phyloP scores from a whole-genome alignment of 2,888 invertebrate species.

The Copidosoma aretas region DNA sequence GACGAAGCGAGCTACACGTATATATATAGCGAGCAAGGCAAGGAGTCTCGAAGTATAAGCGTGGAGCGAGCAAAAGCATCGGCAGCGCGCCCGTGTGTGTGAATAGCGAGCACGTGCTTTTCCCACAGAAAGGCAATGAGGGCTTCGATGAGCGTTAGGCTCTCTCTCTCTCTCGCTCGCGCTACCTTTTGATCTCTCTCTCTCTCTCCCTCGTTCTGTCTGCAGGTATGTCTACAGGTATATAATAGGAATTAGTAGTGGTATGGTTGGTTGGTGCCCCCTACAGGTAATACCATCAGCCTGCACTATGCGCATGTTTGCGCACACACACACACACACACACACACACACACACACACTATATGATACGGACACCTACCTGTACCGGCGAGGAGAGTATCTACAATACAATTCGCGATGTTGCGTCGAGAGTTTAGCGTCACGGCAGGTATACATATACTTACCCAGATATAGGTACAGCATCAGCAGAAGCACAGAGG shows the following conservation, averaged over 20 bases:
- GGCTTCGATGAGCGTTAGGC: slow-evolving; percentile 46
- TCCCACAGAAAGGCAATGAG: slow-evolving; percentile 61
- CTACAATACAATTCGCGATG: too few species aligned
- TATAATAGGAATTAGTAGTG: too few species aligned
- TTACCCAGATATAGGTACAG: too few species aligned
- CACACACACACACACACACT: too few species aligned
- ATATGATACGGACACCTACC: too few species aligned
- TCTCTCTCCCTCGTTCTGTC: slow-evolving; percentile 5
- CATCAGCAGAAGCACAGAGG: too few species aligned
- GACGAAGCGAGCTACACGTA: background rate
- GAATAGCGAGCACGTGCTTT: slow-evolving; percentile 61
- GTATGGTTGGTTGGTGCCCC: background rate
- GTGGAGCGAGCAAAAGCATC: slow-evolving; percentile 21
- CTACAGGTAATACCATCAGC: background rate
- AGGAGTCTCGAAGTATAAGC: too few species aligned
- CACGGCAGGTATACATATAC: too few species aligned
- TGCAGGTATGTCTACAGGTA: background rate
- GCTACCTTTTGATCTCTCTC: background rate
- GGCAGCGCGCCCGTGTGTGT: slow-evolving; percentile 44
- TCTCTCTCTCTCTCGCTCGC: slow-evolving; percentile 3
- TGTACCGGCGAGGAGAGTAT: too few species aligned
- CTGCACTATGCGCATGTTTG: background rate
- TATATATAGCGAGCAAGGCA: too few species aligned
- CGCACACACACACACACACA: too few species aligned
- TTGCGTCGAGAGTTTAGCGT: too few species aligned